Conservation (phyloP, 2,113 vertebrate species). For the Accipiter cooperii region DNA sequence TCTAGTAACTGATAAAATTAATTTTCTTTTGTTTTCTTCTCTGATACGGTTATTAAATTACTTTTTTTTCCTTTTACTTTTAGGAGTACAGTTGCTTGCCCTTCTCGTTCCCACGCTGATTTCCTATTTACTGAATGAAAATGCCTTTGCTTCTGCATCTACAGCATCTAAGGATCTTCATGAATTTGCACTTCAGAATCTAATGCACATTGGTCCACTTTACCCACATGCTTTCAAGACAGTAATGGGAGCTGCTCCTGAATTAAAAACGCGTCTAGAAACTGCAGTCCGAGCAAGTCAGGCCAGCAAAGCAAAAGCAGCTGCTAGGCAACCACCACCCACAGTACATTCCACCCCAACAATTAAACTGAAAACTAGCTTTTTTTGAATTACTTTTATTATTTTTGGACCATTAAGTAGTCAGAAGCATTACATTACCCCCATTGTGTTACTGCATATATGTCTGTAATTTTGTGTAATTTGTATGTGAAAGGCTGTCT, state of each 20-base stretch:
- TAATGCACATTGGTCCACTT: slow-evolving; percentile 95
- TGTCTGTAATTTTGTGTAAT: slow-evolving; percentile 42
- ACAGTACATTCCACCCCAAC: slow-evolving; percentile 87
- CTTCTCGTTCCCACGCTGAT: slow-evolving; percentile 93
- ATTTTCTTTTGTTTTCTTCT: neutral
- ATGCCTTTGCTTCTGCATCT: slow-evolving; percentile 82
- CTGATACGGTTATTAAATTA: neutral
- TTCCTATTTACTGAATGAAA: slow-evolving; percentile 94
- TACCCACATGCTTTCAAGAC: slow-evolving; percentile 96
- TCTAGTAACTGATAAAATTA: neutral
- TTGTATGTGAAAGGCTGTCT: slow-evolving; percentile 52
- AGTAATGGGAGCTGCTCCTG: slow-evolving; percentile 95
- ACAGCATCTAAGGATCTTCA: slow-evolving; percentile 86
- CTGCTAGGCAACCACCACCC: slow-evolving; percentile 83
- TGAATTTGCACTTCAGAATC: slow-evolving; percentile 93
- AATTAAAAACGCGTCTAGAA: slow-evolving; percentile 91
- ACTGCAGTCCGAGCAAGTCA: slow-evolving; percentile 92
- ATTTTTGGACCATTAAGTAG: slow-evolving; percentile 46
- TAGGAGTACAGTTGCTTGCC: slow-evolving; percentile 92
- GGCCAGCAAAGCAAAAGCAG: slow-evolving; percentile 90
- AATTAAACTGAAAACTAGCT: slow-evolving; percentile 98
- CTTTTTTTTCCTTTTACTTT: neutral
- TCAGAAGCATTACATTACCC: slow-evolving; percentile 36
- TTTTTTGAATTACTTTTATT: slow-evolving; percentile 82
- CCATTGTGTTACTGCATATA: neutral